These are phyloP conservation scores for Harpalus rufipes DNA, from an alignment of 2,888 invertebrate species.

Conservation along the genomic window DNA sequence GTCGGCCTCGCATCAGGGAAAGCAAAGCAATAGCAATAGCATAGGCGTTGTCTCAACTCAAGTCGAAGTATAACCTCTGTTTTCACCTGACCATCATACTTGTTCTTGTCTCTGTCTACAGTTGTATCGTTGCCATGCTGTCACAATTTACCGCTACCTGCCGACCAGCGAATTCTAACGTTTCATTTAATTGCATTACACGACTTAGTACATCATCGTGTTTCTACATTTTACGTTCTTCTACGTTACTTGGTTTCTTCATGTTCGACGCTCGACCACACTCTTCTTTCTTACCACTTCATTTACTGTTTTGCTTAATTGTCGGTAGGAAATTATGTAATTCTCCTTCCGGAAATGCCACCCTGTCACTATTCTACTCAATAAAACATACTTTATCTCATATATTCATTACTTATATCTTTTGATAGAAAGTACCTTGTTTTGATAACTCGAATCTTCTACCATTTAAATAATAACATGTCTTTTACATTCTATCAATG, in stretches of 20 bases:
- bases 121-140: slow-evolving; percentile 46
- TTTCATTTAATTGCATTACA: slow-evolving; percentile 59
- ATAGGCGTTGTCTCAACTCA: slow-evolving; percentile 21
- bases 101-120: slow-evolving; percentile 48
- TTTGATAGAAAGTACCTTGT: not conserved
- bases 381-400: not conserved
- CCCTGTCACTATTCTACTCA: not conserved
- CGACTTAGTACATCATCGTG: slow-evolving; percentile 41
- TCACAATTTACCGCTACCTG: slow-evolving; percentile 59
- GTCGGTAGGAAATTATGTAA: not conserved
- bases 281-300: not conserved
- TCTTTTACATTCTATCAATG: no score
- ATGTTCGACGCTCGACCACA: not conserved
- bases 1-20: slow-evolving; percentile 42
- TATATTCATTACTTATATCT: not conserved
- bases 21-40: slow-evolving; percentile 9
- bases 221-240: slow-evolving; percentile 35
- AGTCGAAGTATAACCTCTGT: slow-evolving; percentile 16
- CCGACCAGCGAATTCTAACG: slow-evolving; percentile 52
- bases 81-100: slow-evolving; percentile 56
- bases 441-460: not conserved
- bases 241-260: slow-evolving; percentile 10
- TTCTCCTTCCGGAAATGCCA: not conserved
- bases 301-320: not conserved
- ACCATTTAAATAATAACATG: slow-evolving; percentile 9